Evolutionary conservation across 2,113 vertebrate genomes (phyloP).

Genomic region (Macaca mulatta): DNA sequence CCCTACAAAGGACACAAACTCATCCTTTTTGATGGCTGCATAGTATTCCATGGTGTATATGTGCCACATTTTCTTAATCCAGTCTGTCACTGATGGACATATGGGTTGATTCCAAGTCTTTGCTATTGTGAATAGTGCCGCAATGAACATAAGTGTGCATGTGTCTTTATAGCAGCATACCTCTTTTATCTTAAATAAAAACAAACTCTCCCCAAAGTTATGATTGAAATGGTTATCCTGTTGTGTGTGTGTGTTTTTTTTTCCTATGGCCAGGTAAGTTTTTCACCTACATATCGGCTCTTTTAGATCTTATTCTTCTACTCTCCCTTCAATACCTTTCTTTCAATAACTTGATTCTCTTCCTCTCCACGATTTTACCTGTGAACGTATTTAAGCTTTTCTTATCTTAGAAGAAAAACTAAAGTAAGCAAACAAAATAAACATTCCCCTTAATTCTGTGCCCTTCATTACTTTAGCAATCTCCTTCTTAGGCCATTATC

Average conservation of each 20-base stretch:
- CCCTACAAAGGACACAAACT: too few relatives aligned
- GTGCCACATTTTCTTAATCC: too few relatives aligned
- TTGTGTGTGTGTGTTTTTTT: neutral
- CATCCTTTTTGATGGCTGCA: too few relatives aligned
- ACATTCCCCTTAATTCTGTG: neutral
- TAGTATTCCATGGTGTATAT: too few relatives aligned
- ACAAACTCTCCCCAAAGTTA: neutral
- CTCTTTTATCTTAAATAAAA: neutral
- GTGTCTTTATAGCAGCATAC: too few relatives aligned
- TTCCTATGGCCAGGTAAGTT: neutral
- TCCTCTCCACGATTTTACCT: neutral
- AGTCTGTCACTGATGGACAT: too few relatives aligned
- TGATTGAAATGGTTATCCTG: neutral
- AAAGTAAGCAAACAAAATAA: neutral
- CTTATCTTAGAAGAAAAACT: neutral
- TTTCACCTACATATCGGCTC: neutral
- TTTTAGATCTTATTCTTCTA: neutral
- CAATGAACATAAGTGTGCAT: too few relatives aligned
- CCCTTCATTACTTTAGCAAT: neutral
- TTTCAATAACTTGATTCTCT: neutral
- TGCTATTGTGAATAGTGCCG: too few relatives aligned
- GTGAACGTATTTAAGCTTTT: neutral
- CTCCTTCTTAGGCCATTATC: neutral
- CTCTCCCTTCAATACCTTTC: neutral
- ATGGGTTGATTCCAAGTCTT: too few relatives aligned